Percentiles rank a stretch among this genome's conserved stretches.
These are phyloP conservation scores for Brachionus plicatilis DNA, from an alignment of 1,140 invertebrate species.

Conservation along the genomic window DNA sequence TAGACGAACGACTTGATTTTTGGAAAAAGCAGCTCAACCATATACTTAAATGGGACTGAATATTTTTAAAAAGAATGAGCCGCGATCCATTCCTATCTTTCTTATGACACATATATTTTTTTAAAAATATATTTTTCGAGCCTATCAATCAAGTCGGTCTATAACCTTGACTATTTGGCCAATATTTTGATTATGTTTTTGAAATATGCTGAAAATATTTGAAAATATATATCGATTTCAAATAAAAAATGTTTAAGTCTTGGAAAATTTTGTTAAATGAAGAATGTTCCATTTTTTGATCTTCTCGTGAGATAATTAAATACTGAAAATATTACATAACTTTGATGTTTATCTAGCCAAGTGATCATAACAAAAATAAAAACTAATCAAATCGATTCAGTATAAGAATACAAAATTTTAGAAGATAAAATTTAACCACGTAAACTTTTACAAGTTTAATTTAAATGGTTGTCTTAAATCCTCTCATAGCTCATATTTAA, in stretches of 20 bases:
- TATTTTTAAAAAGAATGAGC: not conserved
- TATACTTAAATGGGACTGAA: not conserved
- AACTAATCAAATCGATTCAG: not conserved
- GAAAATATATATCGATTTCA: not conserved
- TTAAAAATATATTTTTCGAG: not conserved
- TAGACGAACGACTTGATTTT: not conserved
- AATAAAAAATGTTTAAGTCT: not conserved
- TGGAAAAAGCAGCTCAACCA: not conserved
- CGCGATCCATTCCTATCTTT: not conserved
- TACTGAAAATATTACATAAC: not conserved
- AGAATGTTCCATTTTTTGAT: not conserved
- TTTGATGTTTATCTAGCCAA: not conserved
- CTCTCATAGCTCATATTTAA: not conserved
- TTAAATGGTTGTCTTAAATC: not conserved
- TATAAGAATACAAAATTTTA: not conserved
- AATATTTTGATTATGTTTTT: not conserved
- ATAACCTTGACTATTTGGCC: not conserved
- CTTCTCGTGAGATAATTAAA: not conserved
- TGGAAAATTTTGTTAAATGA: not conserved
- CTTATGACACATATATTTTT: not conserved
- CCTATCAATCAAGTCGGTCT: not conserved
- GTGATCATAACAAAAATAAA: not conserved
- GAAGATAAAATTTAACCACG: not conserved
- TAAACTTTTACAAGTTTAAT: not conserved
- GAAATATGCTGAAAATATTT: not conserved